Conservation (phyloP, 1,140 invertebrate genomes). For the Papilio xuthus region DNA sequence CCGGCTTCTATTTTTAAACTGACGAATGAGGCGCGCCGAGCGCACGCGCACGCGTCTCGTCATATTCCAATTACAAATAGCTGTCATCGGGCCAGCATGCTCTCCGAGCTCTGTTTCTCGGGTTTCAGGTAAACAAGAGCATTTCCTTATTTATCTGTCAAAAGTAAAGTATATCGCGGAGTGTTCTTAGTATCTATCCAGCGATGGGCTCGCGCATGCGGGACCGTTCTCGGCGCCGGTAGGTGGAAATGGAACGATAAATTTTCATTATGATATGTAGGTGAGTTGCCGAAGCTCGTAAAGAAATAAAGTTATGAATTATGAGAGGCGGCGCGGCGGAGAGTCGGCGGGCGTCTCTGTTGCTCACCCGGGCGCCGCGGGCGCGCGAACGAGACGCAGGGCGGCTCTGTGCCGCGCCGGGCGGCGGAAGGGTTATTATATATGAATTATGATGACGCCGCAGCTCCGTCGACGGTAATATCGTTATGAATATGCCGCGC, state of each 20-base stretch:
- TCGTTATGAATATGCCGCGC: constrained; percentile 80
- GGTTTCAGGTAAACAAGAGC: constrained; percentile 56
- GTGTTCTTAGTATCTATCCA: neutral
- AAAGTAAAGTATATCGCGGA: constrained; percentile 21
- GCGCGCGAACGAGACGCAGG: constrained; percentile 71
- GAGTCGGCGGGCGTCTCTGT: constrained; percentile 65
- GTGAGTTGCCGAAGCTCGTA: constrained; percentile 51
- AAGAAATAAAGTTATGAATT: constrained; percentile 80
- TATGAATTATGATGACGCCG: constrained; percentile 81
- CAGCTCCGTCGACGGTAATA: constrained; percentile 78
- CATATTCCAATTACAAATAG: constrained; percentile 81
- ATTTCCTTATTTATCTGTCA: constrained; percentile 33
- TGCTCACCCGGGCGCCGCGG: constrained; percentile 48
- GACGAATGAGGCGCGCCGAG: constrained; percentile 79
- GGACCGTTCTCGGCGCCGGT: constrained; percentile 30
- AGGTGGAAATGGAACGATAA: constrained; percentile 62
- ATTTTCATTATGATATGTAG: constrained; percentile 50
- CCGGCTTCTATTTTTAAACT: constrained; percentile 79
- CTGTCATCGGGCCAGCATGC: constrained; percentile 73
- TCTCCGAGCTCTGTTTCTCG: constrained; percentile 64
- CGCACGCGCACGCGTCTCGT: constrained; percentile 76
- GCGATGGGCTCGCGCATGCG: neutral
- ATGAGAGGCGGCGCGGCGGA: constrained; percentile 74
- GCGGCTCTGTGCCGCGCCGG: constrained; percentile 64
- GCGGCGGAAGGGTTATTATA: constrained; percentile 80